Evolutionary conservation across 2,888 invertebrate species (phyloP).

Genomic region (Choristoneura rosaceana): DNA sequence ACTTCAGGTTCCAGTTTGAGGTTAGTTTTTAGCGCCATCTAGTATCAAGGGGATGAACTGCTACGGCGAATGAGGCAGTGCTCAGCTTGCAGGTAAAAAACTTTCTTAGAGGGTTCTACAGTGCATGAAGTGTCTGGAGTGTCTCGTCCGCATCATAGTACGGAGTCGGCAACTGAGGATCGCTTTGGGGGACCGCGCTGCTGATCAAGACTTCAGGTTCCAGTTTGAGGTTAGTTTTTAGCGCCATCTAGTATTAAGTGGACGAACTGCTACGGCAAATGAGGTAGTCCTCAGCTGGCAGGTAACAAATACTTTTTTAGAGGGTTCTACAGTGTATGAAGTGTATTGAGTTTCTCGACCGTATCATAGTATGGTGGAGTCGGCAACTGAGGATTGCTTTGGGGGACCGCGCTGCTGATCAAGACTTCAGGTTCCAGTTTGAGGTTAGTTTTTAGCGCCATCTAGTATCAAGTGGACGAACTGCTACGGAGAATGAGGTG

Average conservation of each 20-base stretch:
- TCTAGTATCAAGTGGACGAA: neutral
- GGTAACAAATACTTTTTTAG: slow-evolving; percentile 56
- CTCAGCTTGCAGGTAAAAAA: too few species aligned
- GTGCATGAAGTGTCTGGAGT: slow-evolving; percentile 97
- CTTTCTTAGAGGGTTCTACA: slow-evolving; percentile 87
- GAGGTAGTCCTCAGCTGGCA: slow-evolving; percentile 91
- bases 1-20: slow-evolving; percentile 87
- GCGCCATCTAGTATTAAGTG: neutral
- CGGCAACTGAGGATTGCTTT: slow-evolving; percentile 89
- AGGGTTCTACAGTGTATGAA: too few species aligned
- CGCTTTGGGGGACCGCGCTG: slow-evolving; percentile 78
- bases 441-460: slow-evolving; percentile 62
- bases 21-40: slow-evolving; percentile 50
- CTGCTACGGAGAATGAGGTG: slow-evolving; percentile 88
- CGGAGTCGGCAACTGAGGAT: slow-evolving; percentile 91
- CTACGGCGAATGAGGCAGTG: neutral
- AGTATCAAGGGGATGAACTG: too few species aligned
- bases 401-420: slow-evolving; percentile 76
- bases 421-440: slow-evolving; percentile 87
- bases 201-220: slow-evolving; percentile 87
- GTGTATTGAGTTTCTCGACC: slow-evolving; percentile 94
- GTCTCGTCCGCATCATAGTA: slow-evolving; percentile 95
- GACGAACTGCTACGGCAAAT: slow-evolving; percentile 84
- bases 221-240: slow-evolving; percentile 73
- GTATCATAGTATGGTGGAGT: slow-evolving; percentile 95